These are phyloP conservation scores for Vanacampus margaritifer DNA, from an alignment of 2,113 vertebrate genomes.

Conservation along the genomic window DNA sequence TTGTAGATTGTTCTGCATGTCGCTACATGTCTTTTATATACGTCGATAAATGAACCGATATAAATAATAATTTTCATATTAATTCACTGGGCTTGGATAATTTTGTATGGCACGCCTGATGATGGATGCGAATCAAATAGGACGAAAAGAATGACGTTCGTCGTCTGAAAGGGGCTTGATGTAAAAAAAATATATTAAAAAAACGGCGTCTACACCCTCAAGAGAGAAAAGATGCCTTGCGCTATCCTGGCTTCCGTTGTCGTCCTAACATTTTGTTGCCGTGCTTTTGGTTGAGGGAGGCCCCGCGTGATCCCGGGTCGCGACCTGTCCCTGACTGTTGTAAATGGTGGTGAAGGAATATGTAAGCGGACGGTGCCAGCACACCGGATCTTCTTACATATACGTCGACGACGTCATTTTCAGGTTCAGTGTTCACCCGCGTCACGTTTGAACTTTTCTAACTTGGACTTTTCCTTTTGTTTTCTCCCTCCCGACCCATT, in stretches of 20 bases:
- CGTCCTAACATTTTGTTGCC: constrained; percentile 3
- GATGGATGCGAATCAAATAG: too few relatives aligned
- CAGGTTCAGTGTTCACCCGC: constrained; percentile 40
- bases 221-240: background rate
- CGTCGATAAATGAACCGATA: too few relatives aligned
- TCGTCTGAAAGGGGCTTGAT: background rate
- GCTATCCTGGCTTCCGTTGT: background rate
- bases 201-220: background rate
- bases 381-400: constrained; percentile 60
- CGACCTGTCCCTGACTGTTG: constrained; percentile 45
- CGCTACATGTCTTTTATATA: too few relatives aligned
- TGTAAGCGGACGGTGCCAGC: constrained; percentile 53
- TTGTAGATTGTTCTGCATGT: too few relatives aligned
- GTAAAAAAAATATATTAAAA: too few relatives aligned
- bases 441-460: constrained; percentile 5
- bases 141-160: background rate
- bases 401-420: constrained; percentile 44
- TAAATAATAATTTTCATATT: too few relatives aligned
- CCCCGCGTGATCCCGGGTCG: constrained; percentile 11
- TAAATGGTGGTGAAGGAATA: constrained; percentile 68
- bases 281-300: constrained; percentile 9
- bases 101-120: too few relatives aligned
- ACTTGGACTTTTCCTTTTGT: constrained; percentile 11
- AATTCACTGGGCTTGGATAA: too few relatives aligned
- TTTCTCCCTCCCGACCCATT: constrained; percentile 14